A percentile compares a stretch with the other conserved stretches of the same genome.
Conservation (phyloP, 2,888 invertebrate species). For the Drosophila multiciliata region DNA sequence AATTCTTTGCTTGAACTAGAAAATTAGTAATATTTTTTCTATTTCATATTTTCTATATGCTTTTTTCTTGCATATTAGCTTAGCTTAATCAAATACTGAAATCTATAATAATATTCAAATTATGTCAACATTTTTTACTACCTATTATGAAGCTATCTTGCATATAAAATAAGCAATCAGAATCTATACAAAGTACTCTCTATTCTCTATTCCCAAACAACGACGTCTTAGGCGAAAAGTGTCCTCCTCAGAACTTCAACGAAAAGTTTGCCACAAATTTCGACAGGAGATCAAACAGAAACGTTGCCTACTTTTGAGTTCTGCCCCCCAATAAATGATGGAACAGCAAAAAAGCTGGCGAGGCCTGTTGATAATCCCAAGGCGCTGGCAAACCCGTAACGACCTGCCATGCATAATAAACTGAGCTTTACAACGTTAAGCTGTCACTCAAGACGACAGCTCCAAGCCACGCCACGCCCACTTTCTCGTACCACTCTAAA, state of each 20-base stretch:
- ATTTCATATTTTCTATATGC: neutral
- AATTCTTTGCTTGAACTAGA: neutral
- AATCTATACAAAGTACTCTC: constrained; percentile 1
- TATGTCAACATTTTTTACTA: neutral
- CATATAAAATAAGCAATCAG: constrained; percentile 31
- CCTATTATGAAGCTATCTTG: neutral
- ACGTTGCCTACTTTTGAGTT: constrained; percentile 29
- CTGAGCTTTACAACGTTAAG: constrained; percentile 75
- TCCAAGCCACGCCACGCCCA: neutral
- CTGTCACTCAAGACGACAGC: constrained; percentile 72
- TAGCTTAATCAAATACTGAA: neutral
- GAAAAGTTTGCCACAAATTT: constrained; percentile 23
- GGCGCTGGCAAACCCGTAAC: constrained; percentile 33
- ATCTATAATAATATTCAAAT: neutral
- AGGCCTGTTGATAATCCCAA: constrained; percentile 55
- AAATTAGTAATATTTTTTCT: fast-evolving
- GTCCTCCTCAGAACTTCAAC: constrained; percentile 31
- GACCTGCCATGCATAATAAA: constrained; percentile 73
- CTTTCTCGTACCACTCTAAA: neutral
- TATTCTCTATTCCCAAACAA: constrained; percentile 25
- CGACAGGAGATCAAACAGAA: constrained; percentile 56
- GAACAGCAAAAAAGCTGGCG: constrained; percentile 20
- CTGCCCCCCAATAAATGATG: constrained; percentile 3
- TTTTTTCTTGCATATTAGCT: neutral
- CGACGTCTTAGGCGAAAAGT: constrained; percentile 27